Conservation (phyloP, 2,797 vertebrate genomes). For the Macropodus opercularis region DNA sequence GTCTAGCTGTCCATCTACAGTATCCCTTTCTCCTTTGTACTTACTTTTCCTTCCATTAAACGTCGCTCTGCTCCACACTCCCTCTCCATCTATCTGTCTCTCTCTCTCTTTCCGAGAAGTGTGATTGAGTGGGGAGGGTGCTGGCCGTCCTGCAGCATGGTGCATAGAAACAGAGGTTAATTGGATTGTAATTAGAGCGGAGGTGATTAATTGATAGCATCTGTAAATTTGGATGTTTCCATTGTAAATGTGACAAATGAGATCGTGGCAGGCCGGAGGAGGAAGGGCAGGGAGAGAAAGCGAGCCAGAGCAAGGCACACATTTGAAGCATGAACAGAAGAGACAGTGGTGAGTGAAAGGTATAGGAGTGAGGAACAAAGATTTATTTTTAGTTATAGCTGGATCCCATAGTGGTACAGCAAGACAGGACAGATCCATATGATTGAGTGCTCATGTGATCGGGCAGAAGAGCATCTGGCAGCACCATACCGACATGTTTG, state of each 20-base stretch:
- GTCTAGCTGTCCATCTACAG: slow-evolving; percentile 30
- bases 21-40: slow-evolving; percentile 26
- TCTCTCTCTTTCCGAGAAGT: slow-evolving; percentile 56
- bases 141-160: slow-evolving; percentile 74
- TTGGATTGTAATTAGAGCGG: slow-evolving; percentile 86
- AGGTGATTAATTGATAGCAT: slow-evolving; percentile 86
- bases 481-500: slow-evolving; percentile 1
- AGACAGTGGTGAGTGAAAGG: slow-evolving; percentile 19
- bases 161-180: slow-evolving; percentile 82
- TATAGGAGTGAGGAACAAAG: slow-evolving; percentile 15
- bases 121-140: slow-evolving; percentile 74
- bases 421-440: slow-evolving; percentile 25
- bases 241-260: slow-evolving; percentile 85
- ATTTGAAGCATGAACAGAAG: background rate
- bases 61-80: slow-evolving; percentile 48
- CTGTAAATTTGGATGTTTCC: slow-evolving; percentile 85
- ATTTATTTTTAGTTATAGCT: slow-evolving; percentile 37
- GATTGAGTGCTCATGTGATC: slow-evolving; percentile 29
- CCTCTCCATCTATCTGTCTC: slow-evolving; percentile 40
- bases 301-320: slow-evolving; percentile 1
- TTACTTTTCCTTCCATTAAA: slow-evolving; percentile 63
- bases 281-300: slow-evolving; percentile 60
- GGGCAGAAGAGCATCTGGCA: slow-evolving; percentile 13
- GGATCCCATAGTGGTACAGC: slow-evolving; percentile 3
- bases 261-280: slow-evolving; percentile 66